Conservation (phyloP, 1,140 invertebrate species). For the Zaprionus lachaisei region DNA sequence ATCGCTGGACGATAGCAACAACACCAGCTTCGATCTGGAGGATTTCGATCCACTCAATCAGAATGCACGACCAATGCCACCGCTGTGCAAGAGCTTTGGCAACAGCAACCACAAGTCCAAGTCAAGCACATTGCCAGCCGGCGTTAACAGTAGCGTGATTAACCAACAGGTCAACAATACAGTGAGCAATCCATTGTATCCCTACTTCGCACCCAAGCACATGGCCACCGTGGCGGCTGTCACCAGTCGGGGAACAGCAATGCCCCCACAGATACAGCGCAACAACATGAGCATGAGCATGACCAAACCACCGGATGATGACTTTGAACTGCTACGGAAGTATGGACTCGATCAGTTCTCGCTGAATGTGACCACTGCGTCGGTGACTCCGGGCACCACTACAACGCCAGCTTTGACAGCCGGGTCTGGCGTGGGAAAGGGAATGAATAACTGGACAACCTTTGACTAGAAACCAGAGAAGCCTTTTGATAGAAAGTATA, state of each 20-base stretch:
- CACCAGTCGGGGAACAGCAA: slow-evolving; percentile 54
- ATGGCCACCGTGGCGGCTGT: slow-evolving; percentile 72
- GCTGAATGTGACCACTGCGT: slow-evolving; percentile 50
- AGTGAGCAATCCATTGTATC: slow-evolving; percentile 87
- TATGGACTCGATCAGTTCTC: slow-evolving; percentile 86
- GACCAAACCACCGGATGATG: slow-evolving; percentile 79
- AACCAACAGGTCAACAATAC: slow-evolving; percentile 36
- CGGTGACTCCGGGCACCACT: slow-evolving; percentile 40
- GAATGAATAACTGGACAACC: slow-evolving; percentile 82
- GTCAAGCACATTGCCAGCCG: slow-evolving; percentile 85
- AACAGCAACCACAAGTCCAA: slow-evolving; percentile 65
- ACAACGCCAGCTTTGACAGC: slow-evolving; percentile 30
- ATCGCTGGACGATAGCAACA: slow-evolving; percentile 83
- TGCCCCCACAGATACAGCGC: slow-evolving; percentile 59
- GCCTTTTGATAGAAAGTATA: slow-evolving; percentile 55
- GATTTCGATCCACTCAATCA: slow-evolving; percentile 84
- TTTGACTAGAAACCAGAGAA: slow-evolving; percentile 62
- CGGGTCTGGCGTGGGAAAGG: slow-evolving; percentile 43
- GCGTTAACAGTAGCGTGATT: slow-evolving; percentile 82
- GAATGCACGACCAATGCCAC: slow-evolving; percentile 78
- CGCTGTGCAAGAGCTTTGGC: slow-evolving; percentile 65
- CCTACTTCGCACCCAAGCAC: slow-evolving; percentile 86
- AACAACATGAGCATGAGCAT: slow-evolving; percentile 39
- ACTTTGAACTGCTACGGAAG: slow-evolving; percentile 86
- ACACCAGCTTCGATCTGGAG: slow-evolving; percentile 82